A percentile compares a stretch with the other conserved stretches of the same genome.
Evolutionary conservation across 2,888 invertebrate species (phyloP).

Genomic region (Phasia obesa): DNA sequence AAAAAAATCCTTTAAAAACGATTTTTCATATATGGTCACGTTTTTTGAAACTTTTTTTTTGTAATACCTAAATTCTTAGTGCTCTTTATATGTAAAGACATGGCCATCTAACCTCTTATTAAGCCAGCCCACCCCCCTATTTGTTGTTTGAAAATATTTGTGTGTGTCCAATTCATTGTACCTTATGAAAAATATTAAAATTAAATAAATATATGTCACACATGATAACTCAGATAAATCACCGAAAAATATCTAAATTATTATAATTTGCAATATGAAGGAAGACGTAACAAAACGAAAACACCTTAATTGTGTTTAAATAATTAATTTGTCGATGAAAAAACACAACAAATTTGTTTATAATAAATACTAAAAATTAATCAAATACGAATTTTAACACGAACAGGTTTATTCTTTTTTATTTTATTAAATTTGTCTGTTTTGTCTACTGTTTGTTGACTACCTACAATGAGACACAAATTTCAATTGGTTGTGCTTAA

Average conservation of each 20-base stretch:
- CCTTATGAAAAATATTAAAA: slow-evolving; percentile 26
- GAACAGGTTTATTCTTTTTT: slow-evolving; percentile 56
- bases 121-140: too few species aligned
- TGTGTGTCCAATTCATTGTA: not conserved
- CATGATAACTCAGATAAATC: slow-evolving; percentile 47
- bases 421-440: slow-evolving; percentile 36
- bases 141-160: not conserved
- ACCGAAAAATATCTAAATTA: slow-evolving; percentile 29
- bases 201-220: slow-evolving; percentile 41
- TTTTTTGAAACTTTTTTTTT: too few species aligned
- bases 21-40: too few species aligned
- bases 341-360: slow-evolving; percentile 27
- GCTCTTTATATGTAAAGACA: too few species aligned
- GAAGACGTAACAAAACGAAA: slow-evolving; percentile 6
- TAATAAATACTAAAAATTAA: slow-evolving; percentile 34
- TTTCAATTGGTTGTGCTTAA: slow-evolving; percentile 13
- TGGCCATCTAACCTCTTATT: too few species aligned
- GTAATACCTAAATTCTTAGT: too few species aligned
- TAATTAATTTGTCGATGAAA: slow-evolving; percentile 56
- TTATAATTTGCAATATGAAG: slow-evolving; percentile 26
- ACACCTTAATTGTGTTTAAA: slow-evolving; percentile 45
- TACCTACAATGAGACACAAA: not conserved
- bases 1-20: too few species aligned
- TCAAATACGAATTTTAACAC: slow-evolving; percentile 49
- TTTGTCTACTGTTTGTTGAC: slow-evolving; percentile 10